Percentiles rank a stretch among this genome's conserved stretches.
phyloP scores from a whole-genome alignment of 2,797 vertebrate genomes.

The Myotis myotis region DNA sequence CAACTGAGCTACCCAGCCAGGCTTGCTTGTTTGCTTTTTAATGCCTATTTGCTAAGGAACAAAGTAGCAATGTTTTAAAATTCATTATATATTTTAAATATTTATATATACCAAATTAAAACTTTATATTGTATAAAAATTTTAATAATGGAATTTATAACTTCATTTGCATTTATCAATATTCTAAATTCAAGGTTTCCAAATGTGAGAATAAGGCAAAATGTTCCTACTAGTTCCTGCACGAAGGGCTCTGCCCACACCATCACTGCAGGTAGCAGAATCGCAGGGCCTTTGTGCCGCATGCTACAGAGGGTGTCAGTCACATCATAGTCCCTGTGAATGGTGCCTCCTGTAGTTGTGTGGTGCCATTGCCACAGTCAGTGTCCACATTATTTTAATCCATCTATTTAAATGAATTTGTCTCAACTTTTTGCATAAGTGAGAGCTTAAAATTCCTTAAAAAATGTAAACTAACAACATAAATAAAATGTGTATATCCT shows the following conservation, averaged over 20 bases:
- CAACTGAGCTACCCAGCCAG: no score
- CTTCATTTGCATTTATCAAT: background rate
- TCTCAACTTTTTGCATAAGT: background rate
- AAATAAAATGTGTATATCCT: background rate
- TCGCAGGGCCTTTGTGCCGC: background rate
- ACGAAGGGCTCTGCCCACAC: rapidly evolving
- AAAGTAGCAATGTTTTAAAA: background rate
- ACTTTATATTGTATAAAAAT: background rate
- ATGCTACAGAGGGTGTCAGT: background rate
- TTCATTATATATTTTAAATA: background rate
- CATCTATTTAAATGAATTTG: background rate
- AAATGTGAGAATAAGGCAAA: background rate
- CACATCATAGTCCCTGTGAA: no score
- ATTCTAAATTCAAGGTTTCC: background rate
- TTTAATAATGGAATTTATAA: background rate
- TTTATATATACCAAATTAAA: background rate
- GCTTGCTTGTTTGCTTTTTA: background rate
- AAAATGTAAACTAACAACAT: background rate
- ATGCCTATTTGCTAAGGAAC: background rate
- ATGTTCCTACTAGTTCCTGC: background rate
- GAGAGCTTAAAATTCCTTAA: background rate
- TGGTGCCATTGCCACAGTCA: background rate
- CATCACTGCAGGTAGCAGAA: background rate
- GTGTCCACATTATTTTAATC: background rate
- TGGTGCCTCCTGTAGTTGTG: background rate